phyloP scores from a whole-genome alignment of 2,113 vertebrate species.

The Ginglymostoma cirratum region DNA sequence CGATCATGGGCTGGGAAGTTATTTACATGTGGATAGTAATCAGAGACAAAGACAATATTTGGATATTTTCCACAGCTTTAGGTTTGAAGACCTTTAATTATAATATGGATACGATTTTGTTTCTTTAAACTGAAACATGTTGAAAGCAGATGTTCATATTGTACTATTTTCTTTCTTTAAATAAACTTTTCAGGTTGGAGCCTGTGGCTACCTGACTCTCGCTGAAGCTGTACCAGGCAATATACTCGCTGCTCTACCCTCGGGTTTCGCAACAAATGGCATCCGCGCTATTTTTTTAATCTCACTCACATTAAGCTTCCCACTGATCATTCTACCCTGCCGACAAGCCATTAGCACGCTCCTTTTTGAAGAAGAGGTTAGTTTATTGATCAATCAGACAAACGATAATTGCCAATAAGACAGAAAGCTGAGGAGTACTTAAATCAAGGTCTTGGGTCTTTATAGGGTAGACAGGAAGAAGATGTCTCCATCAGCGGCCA shows the following conservation, averaged over 20 bases:
- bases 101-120: neutral
- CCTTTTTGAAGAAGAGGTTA: constrained; percentile 26
- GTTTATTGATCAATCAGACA: neutral
- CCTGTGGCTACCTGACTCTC: neutral
- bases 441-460: neutral
- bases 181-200: constrained; percentile 8
- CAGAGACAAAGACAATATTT: neutral
- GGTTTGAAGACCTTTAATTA: neutral
- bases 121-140: neutral
- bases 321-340: constrained; percentile 7
- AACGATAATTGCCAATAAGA: neutral
- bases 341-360: constrained; percentile 33
- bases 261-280: neutral
- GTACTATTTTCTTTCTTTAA: neutral
- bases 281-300: neutral
- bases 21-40: neutral
- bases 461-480: neutral
- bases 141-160: neutral
- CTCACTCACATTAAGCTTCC: neutral
- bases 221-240: neutral
- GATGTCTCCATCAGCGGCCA: neutral
- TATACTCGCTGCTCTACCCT: constrained; percentile 4
- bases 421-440: neutral
- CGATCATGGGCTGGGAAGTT: neutral
- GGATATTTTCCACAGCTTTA: neutral